These are phyloP conservation scores for Ciconia stormi DNA, from an alignment of 2,113 vertebrate genomes.

Conservation along the genomic window DNA sequence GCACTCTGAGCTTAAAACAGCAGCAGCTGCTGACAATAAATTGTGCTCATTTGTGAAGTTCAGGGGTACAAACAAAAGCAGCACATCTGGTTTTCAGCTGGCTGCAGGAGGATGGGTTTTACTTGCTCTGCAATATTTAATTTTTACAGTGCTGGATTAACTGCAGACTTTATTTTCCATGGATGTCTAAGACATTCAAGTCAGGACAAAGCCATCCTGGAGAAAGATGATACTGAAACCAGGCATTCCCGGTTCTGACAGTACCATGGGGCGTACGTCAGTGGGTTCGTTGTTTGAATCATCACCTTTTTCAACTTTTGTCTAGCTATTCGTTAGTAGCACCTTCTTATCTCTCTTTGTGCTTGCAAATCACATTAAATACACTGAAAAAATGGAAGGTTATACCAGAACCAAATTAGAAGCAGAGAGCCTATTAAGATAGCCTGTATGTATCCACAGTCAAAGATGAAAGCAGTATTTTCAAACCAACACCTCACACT, in stretches of 20 bases:
- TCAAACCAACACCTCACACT: not conserved
- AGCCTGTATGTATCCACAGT: not conserved
- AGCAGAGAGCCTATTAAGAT: not conserved
- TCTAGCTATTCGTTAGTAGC: not conserved
- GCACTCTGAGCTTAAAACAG: not conserved
- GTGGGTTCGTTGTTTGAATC: not conserved
- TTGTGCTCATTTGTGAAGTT: not conserved
- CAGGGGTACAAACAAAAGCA: slow-evolving; percentile 38
- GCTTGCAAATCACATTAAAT: not conserved
- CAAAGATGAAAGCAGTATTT: not conserved
- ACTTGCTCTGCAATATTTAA: not conserved
- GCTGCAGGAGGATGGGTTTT: not conserved
- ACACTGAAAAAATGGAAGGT: not conserved
- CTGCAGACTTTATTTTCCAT: not conserved
- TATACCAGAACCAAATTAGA: not conserved
- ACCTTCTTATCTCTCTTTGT: not conserved
- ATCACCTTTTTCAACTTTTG: not conserved
- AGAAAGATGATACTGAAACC: not conserved
- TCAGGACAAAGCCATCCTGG: not conserved
- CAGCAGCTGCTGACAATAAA: slow-evolving; percentile 36
- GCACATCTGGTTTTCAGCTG: slow-evolving; percentile 40
- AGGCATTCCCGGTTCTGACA: not conserved
- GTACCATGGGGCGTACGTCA: not conserved
- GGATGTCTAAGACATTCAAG: not conserved
- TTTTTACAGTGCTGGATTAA: not conserved